Percentiles rank a stretch among this genome's conserved stretches.
Conservation (phyloP, 2,113 vertebrate species). For the Amazona guildingii region DNA sequence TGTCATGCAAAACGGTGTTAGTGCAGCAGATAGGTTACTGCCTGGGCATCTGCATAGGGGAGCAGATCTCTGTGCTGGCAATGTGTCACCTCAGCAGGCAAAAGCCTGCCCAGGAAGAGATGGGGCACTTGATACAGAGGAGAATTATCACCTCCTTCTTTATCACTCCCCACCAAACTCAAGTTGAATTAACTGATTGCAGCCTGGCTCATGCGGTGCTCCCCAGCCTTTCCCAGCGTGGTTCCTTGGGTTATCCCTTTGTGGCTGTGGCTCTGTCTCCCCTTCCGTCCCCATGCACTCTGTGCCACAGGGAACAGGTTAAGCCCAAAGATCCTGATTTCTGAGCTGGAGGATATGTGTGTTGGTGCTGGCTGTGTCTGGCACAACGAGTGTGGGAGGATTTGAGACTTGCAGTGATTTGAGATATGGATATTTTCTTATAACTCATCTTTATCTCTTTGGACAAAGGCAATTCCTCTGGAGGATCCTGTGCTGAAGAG, state of each 20-base stretch:
- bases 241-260: background rate
- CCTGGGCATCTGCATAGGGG: background rate
- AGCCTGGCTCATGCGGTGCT: background rate
- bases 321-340: background rate
- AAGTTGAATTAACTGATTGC: conserved; percentile 44
- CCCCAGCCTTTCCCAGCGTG: background rate
- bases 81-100: background rate
- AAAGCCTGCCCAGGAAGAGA: conserved; percentile 36
- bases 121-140: background rate
- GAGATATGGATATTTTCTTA: background rate
- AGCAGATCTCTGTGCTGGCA: background rate
- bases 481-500: background rate
- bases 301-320: background rate
- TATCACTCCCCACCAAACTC: background rate
- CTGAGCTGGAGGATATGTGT: background rate
- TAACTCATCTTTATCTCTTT: background rate
- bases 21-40: background rate
- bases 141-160: conserved; percentile 44
- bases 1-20: background rate
- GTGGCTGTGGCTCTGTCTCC: background rate
- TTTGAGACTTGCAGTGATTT: background rate
- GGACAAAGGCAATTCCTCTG: background rate
- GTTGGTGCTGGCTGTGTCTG: background rate
- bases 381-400: background rate
- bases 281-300: background rate